Evolutionary conservation across 2,888 invertebrate species (phyloP).

Genomic region (Dione vanillae): DNA sequence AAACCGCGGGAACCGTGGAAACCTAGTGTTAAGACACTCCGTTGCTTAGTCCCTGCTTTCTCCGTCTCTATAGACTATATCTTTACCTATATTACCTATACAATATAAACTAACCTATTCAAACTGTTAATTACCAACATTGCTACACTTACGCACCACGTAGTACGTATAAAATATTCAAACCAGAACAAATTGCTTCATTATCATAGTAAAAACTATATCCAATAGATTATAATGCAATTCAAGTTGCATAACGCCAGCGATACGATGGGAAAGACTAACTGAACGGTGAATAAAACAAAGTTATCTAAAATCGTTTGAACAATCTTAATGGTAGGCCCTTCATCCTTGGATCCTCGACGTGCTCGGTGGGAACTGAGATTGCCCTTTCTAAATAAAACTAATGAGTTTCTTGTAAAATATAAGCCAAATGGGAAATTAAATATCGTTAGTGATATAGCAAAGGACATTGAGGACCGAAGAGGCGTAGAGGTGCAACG

Average conservation of each 20-base stretch:
- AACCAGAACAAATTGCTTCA: constrained; percentile 7
- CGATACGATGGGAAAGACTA: constrained; percentile 18
- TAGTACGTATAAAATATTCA: background rate
- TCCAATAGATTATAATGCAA: background rate
- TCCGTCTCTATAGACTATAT: too few relatives aligned
- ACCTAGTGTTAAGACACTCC: too few relatives aligned
- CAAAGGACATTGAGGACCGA: background rate
- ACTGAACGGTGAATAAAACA: constrained; percentile 14
- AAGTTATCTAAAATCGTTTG: constrained; percentile 14
- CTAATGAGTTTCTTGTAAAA: constrained; percentile 4
- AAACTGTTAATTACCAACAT: background rate
- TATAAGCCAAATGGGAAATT: background rate
- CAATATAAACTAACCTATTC: too few relatives aligned
- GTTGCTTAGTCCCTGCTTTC: too few relatives aligned
- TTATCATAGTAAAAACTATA: constrained; percentile 2
- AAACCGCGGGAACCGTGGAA: too few relatives aligned
- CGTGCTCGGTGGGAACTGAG: constrained; percentile 4
- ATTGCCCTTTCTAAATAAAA: constrained; percentile 11
- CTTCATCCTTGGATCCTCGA: constrained; percentile 14
- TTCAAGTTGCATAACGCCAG: constrained; percentile 10
- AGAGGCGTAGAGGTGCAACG: too few relatives aligned
- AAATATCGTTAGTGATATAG: background rate
- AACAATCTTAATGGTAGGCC: constrained; percentile 8
- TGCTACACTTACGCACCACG: background rate
- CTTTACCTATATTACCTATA: too few relatives aligned